phyloP scores from a whole-genome alignment of 2,113 vertebrate genomes.

The Paratilapia polleni region DNA sequence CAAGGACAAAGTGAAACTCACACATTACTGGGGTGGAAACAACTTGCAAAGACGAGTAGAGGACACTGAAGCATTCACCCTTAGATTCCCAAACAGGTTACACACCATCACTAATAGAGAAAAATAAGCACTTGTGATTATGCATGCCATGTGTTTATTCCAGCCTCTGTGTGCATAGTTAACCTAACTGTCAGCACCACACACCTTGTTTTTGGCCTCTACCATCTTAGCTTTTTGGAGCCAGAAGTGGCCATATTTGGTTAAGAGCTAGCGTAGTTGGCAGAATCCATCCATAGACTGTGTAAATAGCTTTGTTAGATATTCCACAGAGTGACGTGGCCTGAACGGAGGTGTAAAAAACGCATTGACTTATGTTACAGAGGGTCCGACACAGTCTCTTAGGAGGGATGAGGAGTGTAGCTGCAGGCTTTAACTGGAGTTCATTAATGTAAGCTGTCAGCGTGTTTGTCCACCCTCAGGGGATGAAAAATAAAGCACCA shows the following conservation, averaged over 20 bases:
- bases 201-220: background rate
- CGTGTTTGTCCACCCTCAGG: background rate
- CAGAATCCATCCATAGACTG: background rate
- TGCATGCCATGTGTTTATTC: background rate
- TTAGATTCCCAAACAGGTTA: conserved; percentile 25
- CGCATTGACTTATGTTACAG: background rate
- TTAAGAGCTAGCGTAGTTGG: background rate
- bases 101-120: background rate
- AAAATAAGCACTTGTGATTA: background rate
- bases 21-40: conserved; percentile 55
- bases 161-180: background rate
- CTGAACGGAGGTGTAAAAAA: background rate
- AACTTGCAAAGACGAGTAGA: conserved; percentile 70
- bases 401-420: background rate
- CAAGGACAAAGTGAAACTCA: conserved; percentile 75
- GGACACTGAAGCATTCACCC: conserved; percentile 50
- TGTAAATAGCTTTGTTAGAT: background rate
- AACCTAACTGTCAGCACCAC: background rate
- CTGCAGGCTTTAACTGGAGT: background rate
- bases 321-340: background rate
- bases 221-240: background rate
- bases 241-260: background rate
- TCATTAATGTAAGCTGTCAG: background rate
- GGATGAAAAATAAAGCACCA: background rate
- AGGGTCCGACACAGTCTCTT: background rate